Evolutionary conservation across 2,797 vertebrate species (phyloP).

Genomic region (Hypotaenidia philippensis): DNA sequence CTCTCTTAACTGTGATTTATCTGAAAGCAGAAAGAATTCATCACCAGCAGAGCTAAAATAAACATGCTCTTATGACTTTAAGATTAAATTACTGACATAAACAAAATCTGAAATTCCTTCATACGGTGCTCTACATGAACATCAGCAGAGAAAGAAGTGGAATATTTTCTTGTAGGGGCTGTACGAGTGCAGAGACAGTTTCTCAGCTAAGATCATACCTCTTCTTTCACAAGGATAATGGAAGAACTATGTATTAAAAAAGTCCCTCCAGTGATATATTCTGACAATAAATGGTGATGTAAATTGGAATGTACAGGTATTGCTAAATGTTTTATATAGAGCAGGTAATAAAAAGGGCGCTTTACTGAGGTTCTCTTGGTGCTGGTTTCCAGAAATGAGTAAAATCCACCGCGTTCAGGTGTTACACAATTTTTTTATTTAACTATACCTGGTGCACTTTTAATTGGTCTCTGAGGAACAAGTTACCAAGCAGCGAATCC

Average conservation of each 20-base stretch:
- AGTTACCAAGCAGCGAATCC: conserved; percentile 50
- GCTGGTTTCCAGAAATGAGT: conserved; percentile 29
- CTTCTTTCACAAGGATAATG: conserved; percentile 26
- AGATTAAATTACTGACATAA: conserved; percentile 78
- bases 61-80: conserved; percentile 62
- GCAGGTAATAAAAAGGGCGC: background rate
- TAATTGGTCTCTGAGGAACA: conserved; percentile 15
- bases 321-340: conserved; percentile 19
- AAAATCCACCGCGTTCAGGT: background rate
- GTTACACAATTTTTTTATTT: conserved; percentile 55
- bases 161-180: conserved; percentile 34
- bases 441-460: conserved; percentile 34
- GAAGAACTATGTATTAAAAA: background rate
- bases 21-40: conserved; percentile 70
- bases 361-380: conserved; percentile 3
- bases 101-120: conserved; percentile 70
- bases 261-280: background rate
- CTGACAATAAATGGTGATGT: background rate
- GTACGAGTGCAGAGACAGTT: background rate
- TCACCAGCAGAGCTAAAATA: conserved; percentile 74
- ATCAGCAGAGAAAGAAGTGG: conserved; percentile 45
- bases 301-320: conserved; percentile 12
- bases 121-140: conserved; percentile 48
- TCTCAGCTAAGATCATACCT: conserved; percentile 39
- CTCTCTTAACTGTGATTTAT: conserved; percentile 73